phyloP scores from a whole-genome alignment of 2,888 invertebrate genomes.

The Chymomyza amoena region DNA sequence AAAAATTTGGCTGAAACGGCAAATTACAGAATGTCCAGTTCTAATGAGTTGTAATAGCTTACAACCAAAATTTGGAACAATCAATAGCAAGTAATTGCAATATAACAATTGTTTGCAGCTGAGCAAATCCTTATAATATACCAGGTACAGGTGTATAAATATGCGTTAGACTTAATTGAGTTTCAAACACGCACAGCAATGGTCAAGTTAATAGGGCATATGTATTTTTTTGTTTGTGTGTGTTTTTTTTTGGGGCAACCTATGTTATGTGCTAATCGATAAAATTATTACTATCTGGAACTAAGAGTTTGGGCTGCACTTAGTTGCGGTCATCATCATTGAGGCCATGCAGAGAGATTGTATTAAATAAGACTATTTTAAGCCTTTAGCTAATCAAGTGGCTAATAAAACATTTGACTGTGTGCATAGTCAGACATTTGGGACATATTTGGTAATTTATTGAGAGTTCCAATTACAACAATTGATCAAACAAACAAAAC shows the following conservation, averaged over 20 bases:
- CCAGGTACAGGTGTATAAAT: conserved; percentile 54
- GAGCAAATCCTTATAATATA: conserved; percentile 46
- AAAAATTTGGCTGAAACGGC: conserved; percentile 14
- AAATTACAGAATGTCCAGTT: conserved; percentile 5
- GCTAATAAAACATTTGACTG: not conserved
- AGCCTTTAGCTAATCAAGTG: not conserved
- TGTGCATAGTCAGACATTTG: not conserved
- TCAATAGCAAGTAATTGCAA: conserved; percentile 67
- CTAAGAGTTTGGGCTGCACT: not conserved
- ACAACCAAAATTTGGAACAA: conserved; percentile 59
- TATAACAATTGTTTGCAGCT: conserved; percentile 34
- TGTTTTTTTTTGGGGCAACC: conserved; percentile 27
- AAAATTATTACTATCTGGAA: conserved; percentile 55
- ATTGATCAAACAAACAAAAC: conserved; percentile 74
- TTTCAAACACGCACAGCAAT: conserved; percentile 54
- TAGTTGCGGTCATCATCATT: conserved; percentile 48
- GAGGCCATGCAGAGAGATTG: conserved; percentile 27
- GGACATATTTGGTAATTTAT: not conserved
- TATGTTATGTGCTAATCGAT: conserved; percentile 61
- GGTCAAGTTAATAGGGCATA: conserved; percentile 40
- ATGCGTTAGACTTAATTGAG: conserved; percentile 53
- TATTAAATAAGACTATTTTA: not conserved
- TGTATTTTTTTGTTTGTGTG: too few relatives aligned
- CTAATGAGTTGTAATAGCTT: conserved; percentile 1
- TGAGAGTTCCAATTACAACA: conserved; percentile 47